Base-by-base conservation (phyloP, 2,888 invertebrate species). In the Aporophyla nigra region DNA sequence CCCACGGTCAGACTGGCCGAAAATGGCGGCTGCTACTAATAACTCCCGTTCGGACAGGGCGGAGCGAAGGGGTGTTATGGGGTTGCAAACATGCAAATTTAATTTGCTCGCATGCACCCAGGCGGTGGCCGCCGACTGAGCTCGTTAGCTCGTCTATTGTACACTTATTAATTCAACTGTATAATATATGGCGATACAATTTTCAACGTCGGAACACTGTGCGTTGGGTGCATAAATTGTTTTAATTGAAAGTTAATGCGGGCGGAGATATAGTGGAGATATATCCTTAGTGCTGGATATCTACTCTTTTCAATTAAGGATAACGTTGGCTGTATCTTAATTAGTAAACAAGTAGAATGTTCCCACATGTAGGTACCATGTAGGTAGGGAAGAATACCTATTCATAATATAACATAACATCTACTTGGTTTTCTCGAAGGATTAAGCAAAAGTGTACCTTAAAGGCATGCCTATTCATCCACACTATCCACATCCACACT, bases 201-300 rank as follows among this genome's bases (percentile, higher is more conserved):
- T 91, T 90, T 89, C 87, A 90, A 91, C 91, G 87, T 86, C 86
- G 76, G 84, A 86, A 82, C 88, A 87, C 86, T 88, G 86, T 80
- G 58, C 88, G 88, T 87, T 87, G 91, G 92, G 91, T 91, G 93
- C 92, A 95, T 94, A 95, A 95, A 94, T 95, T 94, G 93, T 90
- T 92, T 93, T 95, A 95, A 96, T 95, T 95, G 95, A 93, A 96
- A 94, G 85, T 95, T 94, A 95, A 96, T 96, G 96, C 96, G 96
- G 96, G 93, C 85, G 71, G 77, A 88, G 80, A 85, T 86, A 78
- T 56, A 61, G 76, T 72, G 58, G 63, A 82, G 73, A 73, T 76
- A 78, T 63, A 73, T 73, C 46, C 43, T 58, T 51, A 56, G 61
- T 76, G n/a, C 56, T 69, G 40, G 46, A 69, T 81, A 83, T 76